A percentile compares a stretch with the other conserved stretches of the same genome.
Evolutionary conservation across 2,113 vertebrate genomes (phyloP).

Genomic region (Percina caprodes): DNA sequence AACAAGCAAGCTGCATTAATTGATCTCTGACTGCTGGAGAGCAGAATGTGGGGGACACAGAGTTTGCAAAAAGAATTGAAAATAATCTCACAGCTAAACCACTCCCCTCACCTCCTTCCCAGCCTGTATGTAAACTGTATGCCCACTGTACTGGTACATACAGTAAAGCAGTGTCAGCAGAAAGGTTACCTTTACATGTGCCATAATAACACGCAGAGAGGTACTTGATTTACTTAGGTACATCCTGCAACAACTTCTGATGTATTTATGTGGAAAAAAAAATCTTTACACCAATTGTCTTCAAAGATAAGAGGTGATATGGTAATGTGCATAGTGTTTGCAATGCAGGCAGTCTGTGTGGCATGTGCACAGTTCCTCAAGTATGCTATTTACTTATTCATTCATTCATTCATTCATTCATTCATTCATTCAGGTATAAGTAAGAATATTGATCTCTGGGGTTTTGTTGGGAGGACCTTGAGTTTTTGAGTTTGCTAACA

Average conservation of each 20-base stretch:
- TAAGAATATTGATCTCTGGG: background rate
- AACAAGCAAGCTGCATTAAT: slow-evolving; percentile 50
- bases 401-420: background rate
- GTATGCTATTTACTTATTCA: background rate
- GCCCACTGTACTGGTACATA: background rate
- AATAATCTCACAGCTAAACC: slow-evolving; percentile 38
- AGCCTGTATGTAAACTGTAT: slow-evolving; percentile 13
- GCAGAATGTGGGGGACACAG: slow-evolving; percentile 12
- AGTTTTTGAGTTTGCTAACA: background rate
- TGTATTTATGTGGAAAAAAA: background rate
- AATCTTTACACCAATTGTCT: background rate
- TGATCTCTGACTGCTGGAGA: slow-evolving; percentile 48
- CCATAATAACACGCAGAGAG: background rate
- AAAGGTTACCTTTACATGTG: background rate
- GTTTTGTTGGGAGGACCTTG: background rate
- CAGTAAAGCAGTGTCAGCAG: background rate
- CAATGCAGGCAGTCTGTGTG: background rate
- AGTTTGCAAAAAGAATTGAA: slow-evolving; percentile 54
- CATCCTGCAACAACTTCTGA: background rate
- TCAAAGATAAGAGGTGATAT: background rate
- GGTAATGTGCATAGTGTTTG: background rate
- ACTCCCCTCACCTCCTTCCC: background rate
- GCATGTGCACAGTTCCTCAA: background rate
- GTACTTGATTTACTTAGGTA: background rate
- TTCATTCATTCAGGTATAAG: background rate